These are phyloP conservation scores for Drosophila siamana DNA, from an alignment of 2,888 invertebrate genomes.

Conservation along the genomic window DNA sequence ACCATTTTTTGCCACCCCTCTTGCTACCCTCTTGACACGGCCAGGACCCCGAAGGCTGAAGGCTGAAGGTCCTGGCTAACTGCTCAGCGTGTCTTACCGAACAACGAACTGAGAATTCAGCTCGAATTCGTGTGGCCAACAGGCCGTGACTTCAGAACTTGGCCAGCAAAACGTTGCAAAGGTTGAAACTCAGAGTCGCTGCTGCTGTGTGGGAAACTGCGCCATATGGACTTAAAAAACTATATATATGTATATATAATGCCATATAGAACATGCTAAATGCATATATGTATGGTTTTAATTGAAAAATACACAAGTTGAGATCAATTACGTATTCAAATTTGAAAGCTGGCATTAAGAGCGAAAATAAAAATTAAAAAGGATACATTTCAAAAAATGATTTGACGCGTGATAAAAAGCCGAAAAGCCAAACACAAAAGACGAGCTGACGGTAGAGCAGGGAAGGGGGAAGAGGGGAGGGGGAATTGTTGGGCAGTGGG, in stretches of 20 bases:
- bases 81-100: constrained; percentile 30
- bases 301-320: constrained; percentile 48
- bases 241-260: no score
- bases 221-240: background rate
- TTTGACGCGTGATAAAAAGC: constrained; percentile 63
- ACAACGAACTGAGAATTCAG: no score
- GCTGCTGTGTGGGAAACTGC: constrained; percentile 33
- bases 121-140: constrained; percentile 58
- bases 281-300: constrained; percentile 11
- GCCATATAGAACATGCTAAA: no score
- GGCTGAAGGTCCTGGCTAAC: constrained; percentile 31
- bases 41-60: constrained; percentile 32
- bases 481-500: no score
- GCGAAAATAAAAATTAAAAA: constrained; percentile 27
- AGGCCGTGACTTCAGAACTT: constrained; percentile 61
- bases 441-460: no score
- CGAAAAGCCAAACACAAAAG: constrained; percentile 44
- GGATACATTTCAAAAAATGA: constrained; percentile 30
- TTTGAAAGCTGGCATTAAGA: constrained; percentile 65
- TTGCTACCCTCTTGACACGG: constrained; percentile 7
- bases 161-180: constrained; percentile 58
- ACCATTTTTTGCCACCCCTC: constrained; percentile 36
- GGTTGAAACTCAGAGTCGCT: background rate
- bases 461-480: no score
- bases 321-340: constrained; percentile 52